Evolutionary conservation across 2,797 vertebrate species (phyloP).

Genomic region (Chloroceryle inda): DNA sequence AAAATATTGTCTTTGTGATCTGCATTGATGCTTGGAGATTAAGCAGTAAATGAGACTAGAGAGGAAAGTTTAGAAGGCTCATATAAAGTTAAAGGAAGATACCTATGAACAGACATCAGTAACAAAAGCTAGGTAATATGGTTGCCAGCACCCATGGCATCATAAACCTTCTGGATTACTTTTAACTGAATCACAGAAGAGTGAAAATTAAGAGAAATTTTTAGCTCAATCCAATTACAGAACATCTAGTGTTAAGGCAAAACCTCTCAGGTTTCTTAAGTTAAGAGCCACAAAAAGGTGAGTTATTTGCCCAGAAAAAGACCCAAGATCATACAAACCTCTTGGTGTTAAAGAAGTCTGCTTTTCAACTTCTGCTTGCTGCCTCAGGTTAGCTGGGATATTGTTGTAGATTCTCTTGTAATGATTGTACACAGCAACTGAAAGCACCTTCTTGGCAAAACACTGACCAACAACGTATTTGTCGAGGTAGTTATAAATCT

Average conservation of each 20-base stretch:
- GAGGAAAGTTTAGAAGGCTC: neutral
- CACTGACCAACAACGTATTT: conserved; percentile 98
- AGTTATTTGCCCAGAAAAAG: neutral
- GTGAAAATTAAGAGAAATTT: neutral
- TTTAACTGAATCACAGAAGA: neutral
- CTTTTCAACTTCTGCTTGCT: conserved; percentile 93
- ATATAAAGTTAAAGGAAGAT: neutral
- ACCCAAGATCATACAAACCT: conserved; percentile 84
- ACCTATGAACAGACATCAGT: accelerated
- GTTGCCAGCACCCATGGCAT: neutral
- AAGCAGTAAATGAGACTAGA: conserved; percentile 24
- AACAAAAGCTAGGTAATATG: neutral
- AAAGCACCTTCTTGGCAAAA: conserved; percentile 97
- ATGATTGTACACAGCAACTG: conserved; percentile 98
- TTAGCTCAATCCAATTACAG: neutral
- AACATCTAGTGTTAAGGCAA: neutral
- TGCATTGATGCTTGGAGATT: neutral
- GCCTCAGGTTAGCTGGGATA: conserved; percentile 91
- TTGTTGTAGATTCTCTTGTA: conserved; percentile 99
- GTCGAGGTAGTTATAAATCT: conserved; percentile 98
- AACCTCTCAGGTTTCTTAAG: neutral
- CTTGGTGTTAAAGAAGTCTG: conserved; percentile 93
- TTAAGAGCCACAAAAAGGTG: neutral
- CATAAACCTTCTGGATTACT: neutral
- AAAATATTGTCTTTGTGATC: neutral